Evolutionary conservation across 1,140 invertebrate species (phyloP), one percentile per base, ranked within the genome.

Genomic region (Cotesia typhae): DNA sequence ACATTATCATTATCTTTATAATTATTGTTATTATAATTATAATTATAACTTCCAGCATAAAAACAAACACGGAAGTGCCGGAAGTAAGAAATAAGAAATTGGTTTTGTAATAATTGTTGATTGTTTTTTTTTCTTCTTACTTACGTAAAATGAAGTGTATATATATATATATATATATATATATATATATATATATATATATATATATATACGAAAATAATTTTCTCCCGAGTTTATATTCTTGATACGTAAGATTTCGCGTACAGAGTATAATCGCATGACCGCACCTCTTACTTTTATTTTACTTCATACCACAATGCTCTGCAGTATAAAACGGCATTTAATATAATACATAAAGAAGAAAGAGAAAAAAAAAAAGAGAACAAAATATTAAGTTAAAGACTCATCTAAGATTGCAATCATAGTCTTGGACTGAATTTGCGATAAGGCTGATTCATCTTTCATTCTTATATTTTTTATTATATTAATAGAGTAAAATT

Each of bases 211-310:
- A 57, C 5, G n/a, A 57, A 57, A 57, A 57, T 17, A 57, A 57
- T 17, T 57, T 57, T 20, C 17, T 57, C 53, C 6, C 7, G 5
- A n/a, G 10, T 17, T 17, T 57, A 14, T 17, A 57, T 20, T 57
- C 53, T 5, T n/a, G 53, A 17, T 17, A 17, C 53, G 53, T 57
- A 17, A 5, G n/a, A 57, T 57, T 57, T 20, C 53, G 53, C 17
- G 17, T 14, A 12, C 53, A 5, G 5, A 17, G n/a, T 12, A 57
- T 57, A 57, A 57, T 57, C 17, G 53, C 53, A 57, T 57, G 53
- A 57, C 53, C 53, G 53, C 53, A 57, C 53, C 17, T 57, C n/a
- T 57, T 57, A 57, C 17, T 17, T 20, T 17, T 20, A 17, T 57
- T 52, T n/a, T 10, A 52, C 28, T 28, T 7, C 41, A 47, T 10